Base-by-base conservation (phyloP, 2,113 vertebrate species). In the Tauraco erythrolophus region DNA sequence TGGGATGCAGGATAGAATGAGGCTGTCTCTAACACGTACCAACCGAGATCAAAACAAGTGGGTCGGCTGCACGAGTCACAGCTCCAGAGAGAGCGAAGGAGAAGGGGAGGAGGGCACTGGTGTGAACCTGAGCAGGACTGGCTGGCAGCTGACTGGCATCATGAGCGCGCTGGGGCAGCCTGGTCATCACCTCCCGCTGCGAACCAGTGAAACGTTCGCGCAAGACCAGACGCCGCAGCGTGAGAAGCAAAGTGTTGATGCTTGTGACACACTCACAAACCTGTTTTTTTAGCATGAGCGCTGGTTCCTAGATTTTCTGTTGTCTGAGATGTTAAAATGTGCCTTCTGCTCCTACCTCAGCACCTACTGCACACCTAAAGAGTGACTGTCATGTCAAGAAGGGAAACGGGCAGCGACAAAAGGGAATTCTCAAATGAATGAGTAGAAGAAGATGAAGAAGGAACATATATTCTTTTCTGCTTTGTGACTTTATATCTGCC, bases 1-100 rank as follows among this genome's bases (percentile, higher is more conserved):
- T 1, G 61, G 51, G 72, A 33, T 4, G 57, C 23, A 7, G 62
- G 1, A 14, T 0, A 19, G 48, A 25, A 11, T 0, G 5, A 62
- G 43, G 43, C 25, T 8, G 39, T 43, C 43, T 69, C 22, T 14
- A 58, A 21, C 60, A 48, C 82, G 8, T 30, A 28, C 35, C 57
- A 5, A 72, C n/a, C 22, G 24, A 17, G 39, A 12, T 12, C 13
- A 53, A 25, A 60, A 78, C 48, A 7, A 19, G 5, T 0, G 53
- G 62, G 64, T 18, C 3, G 3, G 48, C 62, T 46, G 57, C 35
- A 3, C 2, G 57, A 64, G 48, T 39, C 66, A 37, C 56, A 68
- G 68, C 64, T 84, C 35, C 68, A n/a, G 62, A 15, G 77, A 46
- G 23, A 3, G 12, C 2, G 0, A 56, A 68, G 70, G 48, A 35